A percentile compares a stretch with the other conserved stretches of the same genome.
Conservation (phyloP, 2,113 vertebrate species). For the Henicopernis longicauda region DNA sequence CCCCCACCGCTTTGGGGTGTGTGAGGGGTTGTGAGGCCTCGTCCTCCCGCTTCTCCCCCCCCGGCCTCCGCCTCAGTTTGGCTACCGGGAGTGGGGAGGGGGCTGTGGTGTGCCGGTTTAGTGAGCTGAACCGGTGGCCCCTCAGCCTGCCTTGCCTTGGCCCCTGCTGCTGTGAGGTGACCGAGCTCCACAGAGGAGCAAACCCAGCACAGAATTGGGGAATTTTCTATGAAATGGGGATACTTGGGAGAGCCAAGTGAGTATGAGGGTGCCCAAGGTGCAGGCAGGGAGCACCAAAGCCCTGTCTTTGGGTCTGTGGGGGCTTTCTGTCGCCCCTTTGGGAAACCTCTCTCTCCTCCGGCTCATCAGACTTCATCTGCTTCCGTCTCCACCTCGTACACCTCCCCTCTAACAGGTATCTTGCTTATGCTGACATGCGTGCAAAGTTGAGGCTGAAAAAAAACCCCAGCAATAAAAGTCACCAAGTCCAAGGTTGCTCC, state of each 20-base stretch:
- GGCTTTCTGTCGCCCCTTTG: neutral
- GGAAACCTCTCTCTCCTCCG: neutral
- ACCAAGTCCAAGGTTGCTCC: constrained; percentile 5
- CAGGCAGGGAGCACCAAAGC: neutral
- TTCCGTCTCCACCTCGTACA: rapidly evolving
- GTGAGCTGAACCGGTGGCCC: neutral
- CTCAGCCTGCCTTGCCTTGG: neutral
- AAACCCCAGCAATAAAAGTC: neutral
- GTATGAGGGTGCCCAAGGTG: neutral
- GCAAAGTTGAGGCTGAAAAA: neutral
- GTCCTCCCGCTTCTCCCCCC: too few relatives aligned
- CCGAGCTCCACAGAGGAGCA: neutral
- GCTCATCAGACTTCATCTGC: neutral
- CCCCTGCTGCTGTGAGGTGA: neutral
- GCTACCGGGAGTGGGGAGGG: neutral
- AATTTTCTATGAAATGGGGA: rapidly evolving
- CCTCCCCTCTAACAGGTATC: neutral
- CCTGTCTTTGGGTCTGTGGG: neutral
- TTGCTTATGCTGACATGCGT: rapidly evolving
- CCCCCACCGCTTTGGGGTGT: too few relatives aligned
- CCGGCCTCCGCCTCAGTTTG: too few relatives aligned
- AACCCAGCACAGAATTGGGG: rapidly evolving
- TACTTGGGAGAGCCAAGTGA: rapidly evolving
- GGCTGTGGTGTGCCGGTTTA: neutral
- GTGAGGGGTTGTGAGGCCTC: too few relatives aligned